Percentiles rank a stretch among this genome's conserved stretches.
Conservation (phyloP, 2,797 vertebrate species). For the Parauchenoglanis punctatus region DNA sequence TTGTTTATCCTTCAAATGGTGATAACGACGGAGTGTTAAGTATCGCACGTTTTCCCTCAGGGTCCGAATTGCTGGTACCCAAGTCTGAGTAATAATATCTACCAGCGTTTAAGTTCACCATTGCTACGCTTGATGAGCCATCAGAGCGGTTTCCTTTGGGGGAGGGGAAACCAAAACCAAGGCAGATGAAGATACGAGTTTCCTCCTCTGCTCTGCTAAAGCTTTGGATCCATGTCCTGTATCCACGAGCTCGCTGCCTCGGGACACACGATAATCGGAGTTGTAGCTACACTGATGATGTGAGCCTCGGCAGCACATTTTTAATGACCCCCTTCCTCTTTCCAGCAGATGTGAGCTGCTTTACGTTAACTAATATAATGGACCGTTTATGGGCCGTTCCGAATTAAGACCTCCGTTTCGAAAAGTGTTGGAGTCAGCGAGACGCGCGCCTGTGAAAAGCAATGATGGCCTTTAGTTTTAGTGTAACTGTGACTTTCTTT, state of each 20-base stretch:
- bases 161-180: slow-evolving; percentile 56
- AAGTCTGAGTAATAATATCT: slow-evolving; percentile 2
- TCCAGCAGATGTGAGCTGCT: slow-evolving; percentile 38
- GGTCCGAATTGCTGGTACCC: background rate
- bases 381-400: slow-evolving; percentile 37
- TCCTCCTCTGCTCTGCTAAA: slow-evolving; percentile 58
- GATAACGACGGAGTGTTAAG: background rate
- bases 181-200: slow-evolving; percentile 49
- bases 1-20: background rate
- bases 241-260: slow-evolving; percentile 64
- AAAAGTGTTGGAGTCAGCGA: slow-evolving; percentile 17
- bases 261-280: slow-evolving; percentile 67
- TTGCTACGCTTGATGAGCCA: slow-evolving; percentile 9
- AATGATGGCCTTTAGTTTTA: slow-evolving; percentile 31
- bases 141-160: slow-evolving; percentile 25
- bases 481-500: slow-evolving; percentile 21
- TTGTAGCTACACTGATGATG: slow-evolving; percentile 64
- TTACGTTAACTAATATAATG: slow-evolving; percentile 41
- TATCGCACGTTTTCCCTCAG: background rate
- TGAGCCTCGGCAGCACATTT: slow-evolving; percentile 53
- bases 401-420: slow-evolving; percentile 29
- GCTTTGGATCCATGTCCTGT: slow-evolving; percentile 68
- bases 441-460: slow-evolving; percentile 15
- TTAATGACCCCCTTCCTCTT: slow-evolving; percentile 36
- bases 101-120: slow-evolving; percentile 1